Evolutionary conservation across 2,113 vertebrate species (phyloP).

Genomic region (Hylia prasina): DNA sequence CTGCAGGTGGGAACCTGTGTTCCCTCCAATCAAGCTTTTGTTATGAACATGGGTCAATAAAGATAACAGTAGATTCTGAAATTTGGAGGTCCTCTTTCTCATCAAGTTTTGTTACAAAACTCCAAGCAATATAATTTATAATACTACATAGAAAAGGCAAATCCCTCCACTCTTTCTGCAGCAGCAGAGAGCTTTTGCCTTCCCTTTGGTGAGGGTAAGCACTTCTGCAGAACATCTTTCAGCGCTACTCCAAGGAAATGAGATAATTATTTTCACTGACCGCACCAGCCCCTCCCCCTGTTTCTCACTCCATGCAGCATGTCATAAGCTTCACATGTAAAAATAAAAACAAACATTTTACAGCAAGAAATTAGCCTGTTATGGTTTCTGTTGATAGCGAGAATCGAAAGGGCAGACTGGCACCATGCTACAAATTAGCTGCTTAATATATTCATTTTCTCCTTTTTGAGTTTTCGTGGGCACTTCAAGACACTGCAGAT

Average conservation of each 20-base stretch:
- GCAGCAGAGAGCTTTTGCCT: not conserved
- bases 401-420: not conserved
- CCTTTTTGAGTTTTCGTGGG: not conserved
- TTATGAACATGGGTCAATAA: accelerated
- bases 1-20: not conserved
- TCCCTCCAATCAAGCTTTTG: not conserved
- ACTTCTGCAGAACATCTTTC: not conserved
- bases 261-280: not conserved
- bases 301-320: not conserved
- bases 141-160: not conserved
- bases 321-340: not conserved
- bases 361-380: not conserved
- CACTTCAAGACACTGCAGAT: not conserved
- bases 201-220: not conserved
- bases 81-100: not conserved
- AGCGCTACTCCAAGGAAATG: not conserved
- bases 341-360: not conserved
- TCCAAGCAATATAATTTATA: not conserved
- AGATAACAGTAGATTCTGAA: not conserved
- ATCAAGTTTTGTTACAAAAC: not conserved
- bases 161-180: not conserved
- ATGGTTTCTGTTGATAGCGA: not conserved
- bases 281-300: not conserved
- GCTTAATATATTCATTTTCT: not conserved
- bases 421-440: not conserved